Conservation (phyloP, 2,113 vertebrate species). For the Dasyornis broadbenti region DNA sequence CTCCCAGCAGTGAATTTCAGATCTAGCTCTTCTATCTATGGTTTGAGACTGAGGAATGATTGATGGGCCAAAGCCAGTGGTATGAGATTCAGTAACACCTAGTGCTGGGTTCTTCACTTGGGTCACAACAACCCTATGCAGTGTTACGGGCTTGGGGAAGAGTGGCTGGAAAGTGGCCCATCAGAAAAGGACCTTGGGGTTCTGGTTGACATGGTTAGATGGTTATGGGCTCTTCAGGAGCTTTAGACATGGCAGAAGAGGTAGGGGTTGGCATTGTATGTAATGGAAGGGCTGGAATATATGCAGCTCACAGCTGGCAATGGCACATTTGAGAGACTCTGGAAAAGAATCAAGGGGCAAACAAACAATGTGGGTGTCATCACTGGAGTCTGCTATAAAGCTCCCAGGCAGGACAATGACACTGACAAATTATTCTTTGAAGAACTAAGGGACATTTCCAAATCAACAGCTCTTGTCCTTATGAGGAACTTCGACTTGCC, state of each 20-base stretch:
- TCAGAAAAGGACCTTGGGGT: neutral
- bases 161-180: neutral
- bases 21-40: neutral
- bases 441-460: neutral
- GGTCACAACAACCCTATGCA: neutral
- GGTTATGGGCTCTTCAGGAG: neutral
- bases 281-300: neutral
- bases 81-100: neutral
- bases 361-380: neutral
- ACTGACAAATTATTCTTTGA: neutral
- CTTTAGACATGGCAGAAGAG: neutral
- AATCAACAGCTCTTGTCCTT: neutral
- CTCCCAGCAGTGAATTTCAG: neutral
- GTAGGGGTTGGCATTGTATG: neutral
- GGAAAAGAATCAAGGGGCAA: neutral
- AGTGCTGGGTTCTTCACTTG: neutral
- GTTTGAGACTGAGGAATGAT: neutral
- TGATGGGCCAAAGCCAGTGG: neutral
- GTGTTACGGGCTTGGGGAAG: neutral
- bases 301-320: neutral
- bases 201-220: neutral
- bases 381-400: neutral
- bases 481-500: neutral
- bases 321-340: neutral
- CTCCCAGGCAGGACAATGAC: fast-evolving